These are phyloP conservation scores for Sinosuthora webbiana DNA, from an alignment of 2,113 vertebrate species.

Conservation along the genomic window DNA sequence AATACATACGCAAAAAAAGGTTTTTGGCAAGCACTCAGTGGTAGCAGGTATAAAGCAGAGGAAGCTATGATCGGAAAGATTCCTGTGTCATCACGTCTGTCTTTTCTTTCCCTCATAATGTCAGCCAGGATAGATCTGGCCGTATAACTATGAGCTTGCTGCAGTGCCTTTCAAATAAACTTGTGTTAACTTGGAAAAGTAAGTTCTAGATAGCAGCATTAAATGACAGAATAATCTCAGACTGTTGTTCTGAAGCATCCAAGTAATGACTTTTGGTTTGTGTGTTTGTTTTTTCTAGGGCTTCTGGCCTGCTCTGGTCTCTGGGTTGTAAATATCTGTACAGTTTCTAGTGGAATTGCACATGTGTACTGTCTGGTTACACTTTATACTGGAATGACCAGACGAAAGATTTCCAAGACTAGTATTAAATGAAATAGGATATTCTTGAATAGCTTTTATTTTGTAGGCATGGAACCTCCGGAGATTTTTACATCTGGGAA, in stretches of 20 bases:
- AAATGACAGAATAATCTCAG: not conserved
- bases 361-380: constrained; percentile 10
- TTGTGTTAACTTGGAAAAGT: not conserved
- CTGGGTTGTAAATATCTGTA: not conserved
- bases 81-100: not conserved
- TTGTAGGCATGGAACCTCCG: not conserved
- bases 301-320: not conserved
- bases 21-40: not conserved
- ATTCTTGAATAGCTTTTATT: constrained; percentile 44
- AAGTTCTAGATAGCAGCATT: not conserved
- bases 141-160: not conserved
- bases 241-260: not conserved
- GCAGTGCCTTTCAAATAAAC: not conserved
- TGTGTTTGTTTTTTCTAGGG: not conserved
- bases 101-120: not conserved
- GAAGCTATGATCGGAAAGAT: not conserved
- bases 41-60: not conserved
- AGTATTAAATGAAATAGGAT: constrained; percentile 44
- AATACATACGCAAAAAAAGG: not conserved
- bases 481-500: constrained; percentile 36
- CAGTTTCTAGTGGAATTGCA: not conserved
- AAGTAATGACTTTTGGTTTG: not conserved
- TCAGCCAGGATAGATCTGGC: not conserved
- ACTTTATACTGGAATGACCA: constrained; percentile 30
- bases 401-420: not conserved